A percentile compares a stretch with the other conserved stretches of the same genome.
Conservation (phyloP, 2,113 vertebrate genomes). For the Anas platyrhynchos region DNA sequence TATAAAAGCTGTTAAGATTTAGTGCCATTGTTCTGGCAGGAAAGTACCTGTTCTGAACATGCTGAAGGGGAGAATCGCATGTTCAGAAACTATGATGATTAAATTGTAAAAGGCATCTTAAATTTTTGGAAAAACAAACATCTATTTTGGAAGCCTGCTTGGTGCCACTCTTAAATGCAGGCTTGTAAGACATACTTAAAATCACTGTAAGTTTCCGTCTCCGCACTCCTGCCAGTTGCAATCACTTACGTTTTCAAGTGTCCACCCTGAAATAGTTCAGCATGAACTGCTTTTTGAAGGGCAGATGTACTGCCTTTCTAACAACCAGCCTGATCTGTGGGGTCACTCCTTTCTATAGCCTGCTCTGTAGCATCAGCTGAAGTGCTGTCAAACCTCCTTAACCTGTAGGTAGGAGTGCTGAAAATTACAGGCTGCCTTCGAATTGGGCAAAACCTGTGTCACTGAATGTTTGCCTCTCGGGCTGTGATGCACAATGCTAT, state of each 20-base stretch:
- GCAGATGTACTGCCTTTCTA: neutral
- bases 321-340: neutral
- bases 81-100: neutral
- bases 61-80: neutral
- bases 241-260: neutral
- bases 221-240: neutral
- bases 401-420: rapidly evolving
- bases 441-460: neutral
- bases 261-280: neutral
- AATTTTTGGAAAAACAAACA: neutral
- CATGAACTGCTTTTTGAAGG: neutral
- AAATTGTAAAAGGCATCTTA: neutral
- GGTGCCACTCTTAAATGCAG: neutral
- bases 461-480: neutral
- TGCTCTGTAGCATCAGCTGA: neutral
- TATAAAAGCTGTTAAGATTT: neutral
- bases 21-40: neutral
- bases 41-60: neutral
- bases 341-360: neutral
- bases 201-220: neutral
- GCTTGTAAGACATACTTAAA: neutral
- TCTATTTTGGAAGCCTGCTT: neutral
- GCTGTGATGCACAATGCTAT: neutral
- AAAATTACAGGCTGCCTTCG: neutral
- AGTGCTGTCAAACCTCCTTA: neutral